A percentile compares a stretch with the other conserved stretches of the same genome.
phyloP scores from a whole-genome alignment of 2,797 vertebrate genomes.

The Acrossocheilus fasciatus region DNA sequence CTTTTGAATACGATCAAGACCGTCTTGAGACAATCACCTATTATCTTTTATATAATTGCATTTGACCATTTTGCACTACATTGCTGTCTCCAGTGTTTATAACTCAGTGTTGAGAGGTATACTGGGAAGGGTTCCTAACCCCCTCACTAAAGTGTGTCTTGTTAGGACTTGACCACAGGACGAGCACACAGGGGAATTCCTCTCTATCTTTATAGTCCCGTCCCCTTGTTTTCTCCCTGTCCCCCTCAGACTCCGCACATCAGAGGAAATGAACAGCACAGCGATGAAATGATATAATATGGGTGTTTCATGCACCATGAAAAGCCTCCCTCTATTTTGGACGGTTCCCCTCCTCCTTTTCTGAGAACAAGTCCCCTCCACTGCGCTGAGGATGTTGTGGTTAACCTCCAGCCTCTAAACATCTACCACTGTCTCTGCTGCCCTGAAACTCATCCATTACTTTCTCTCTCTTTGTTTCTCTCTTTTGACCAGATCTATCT shows the following conservation, averaged over 20 bases:
- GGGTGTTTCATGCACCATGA: slow-evolving; percentile 18
- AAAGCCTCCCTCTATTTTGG: slow-evolving; percentile 28
- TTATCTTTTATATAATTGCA: background rate
- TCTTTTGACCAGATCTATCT: background rate
- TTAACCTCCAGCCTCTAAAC: slow-evolving; percentile 58
- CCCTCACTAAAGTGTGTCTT: background rate
- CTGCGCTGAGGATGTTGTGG: slow-evolving; percentile 54
- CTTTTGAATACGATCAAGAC: background rate
- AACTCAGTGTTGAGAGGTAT: background rate
- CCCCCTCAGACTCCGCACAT: background rate
- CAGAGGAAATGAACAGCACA: background rate
- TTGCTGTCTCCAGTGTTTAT: background rate
- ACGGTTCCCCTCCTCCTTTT: background rate
- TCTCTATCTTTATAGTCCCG: background rate
- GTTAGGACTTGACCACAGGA: slow-evolving; percentile 18
- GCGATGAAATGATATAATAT: slow-evolving; percentile 12
- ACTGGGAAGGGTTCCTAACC: background rate
- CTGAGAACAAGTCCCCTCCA: slow-evolving; percentile 27
- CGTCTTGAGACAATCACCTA: background rate
- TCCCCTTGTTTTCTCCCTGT: background rate
- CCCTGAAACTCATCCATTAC: slow-evolving; percentile 4
- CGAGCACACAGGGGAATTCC: background rate
- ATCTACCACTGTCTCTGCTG: slow-evolving; percentile 49
- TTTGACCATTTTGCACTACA: background rate
- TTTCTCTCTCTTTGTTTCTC: slow-evolving; percentile 14